A percentile compares a stretch with the other conserved stretches of the same genome.
These are phyloP conservation scores for Halocaridina rubra DNA, from an alignment of 2,888 invertebrate genomes.

Conservation along the genomic window DNA sequence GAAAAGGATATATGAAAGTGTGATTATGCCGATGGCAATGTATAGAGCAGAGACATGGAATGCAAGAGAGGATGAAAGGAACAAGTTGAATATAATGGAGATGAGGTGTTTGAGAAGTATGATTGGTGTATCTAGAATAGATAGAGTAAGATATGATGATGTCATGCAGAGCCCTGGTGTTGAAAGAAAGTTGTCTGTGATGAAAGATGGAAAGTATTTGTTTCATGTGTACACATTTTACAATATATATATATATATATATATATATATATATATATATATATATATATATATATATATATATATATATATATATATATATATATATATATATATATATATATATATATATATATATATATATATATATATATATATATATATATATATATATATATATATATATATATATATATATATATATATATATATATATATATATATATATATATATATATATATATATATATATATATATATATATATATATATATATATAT, in stretches of 20 bases:
- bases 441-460: slow-evolving; percentile 5
- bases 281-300: slow-evolving; percentile 5
- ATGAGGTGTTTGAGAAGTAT: too few relatives aligned
- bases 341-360: slow-evolving; percentile 4
- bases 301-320: slow-evolving; percentile 12
- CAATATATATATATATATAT: neutral
- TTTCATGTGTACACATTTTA: too few relatives aligned
- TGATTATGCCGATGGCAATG: too few relatives aligned
- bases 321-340: slow-evolving; percentile 16
- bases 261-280: slow-evolving; percentile 16
- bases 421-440: neutral
- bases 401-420: neutral
- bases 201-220: too few relatives aligned
- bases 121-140: too few relatives aligned
- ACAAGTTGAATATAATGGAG: too few relatives aligned
- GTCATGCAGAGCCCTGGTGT: too few relatives aligned
- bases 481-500: neutral
- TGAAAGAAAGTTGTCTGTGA: too few relatives aligned
- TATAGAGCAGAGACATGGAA: too few relatives aligned
- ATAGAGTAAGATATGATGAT: too few relatives aligned
- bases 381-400: slow-evolving; percentile 2
- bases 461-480: neutral
- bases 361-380: slow-evolving; percentile 15
- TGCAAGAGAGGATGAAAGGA: too few relatives aligned
- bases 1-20: too few relatives aligned